These are phyloP conservation scores for Drosophila miranda DNA, from an alignment of 1,140 invertebrate species.

Conservation along the genomic window DNA sequence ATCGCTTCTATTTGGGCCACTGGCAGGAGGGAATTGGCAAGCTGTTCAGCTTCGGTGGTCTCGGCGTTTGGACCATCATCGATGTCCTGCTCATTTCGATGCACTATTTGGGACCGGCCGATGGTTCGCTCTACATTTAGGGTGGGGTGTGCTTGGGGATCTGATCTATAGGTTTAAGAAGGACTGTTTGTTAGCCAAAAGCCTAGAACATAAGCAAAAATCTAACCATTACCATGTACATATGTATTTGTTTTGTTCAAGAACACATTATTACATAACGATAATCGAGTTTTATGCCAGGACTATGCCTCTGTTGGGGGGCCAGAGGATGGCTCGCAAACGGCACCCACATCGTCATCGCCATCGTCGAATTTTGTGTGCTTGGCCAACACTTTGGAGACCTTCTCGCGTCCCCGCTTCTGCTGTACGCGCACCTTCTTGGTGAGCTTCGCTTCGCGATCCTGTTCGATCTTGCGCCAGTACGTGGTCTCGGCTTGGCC, in stretches of 20 bases:
- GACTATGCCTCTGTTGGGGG: no score
- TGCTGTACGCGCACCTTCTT: conserved; percentile 83
- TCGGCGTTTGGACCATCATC: conserved; percentile 99
- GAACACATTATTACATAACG: no score
- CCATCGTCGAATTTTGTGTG: conserved; percentile 86
- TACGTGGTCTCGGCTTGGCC: conserved; percentile 86
- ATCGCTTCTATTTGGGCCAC: conserved; percentile 94
- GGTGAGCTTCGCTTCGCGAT: conserved; percentile 84
- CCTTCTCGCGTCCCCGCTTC: conserved; percentile 86
- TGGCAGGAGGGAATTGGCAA: conserved; percentile 99
- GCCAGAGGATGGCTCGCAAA: background rate
- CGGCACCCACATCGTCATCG: conserved; percentile 38
- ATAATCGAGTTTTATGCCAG: no score
- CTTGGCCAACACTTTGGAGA: conserved; percentile 86
- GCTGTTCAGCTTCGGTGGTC: conserved; percentile 98
- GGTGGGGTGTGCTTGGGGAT: background rate
- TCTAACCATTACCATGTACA: no score
- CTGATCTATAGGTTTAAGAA: background rate
- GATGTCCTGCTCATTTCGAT: conserved; percentile 98
- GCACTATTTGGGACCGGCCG: conserved; percentile 96
- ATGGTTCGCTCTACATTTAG: conserved; percentile 97
- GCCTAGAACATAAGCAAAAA: conserved; percentile 10
- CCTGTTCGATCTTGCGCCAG: conserved; percentile 86
- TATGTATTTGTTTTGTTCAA: no score
- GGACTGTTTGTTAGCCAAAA: conserved; percentile 24